Evolutionary conservation across 1,140 invertebrate genomes (phyloP).

Genomic region (Heterodera carotae): DNA sequence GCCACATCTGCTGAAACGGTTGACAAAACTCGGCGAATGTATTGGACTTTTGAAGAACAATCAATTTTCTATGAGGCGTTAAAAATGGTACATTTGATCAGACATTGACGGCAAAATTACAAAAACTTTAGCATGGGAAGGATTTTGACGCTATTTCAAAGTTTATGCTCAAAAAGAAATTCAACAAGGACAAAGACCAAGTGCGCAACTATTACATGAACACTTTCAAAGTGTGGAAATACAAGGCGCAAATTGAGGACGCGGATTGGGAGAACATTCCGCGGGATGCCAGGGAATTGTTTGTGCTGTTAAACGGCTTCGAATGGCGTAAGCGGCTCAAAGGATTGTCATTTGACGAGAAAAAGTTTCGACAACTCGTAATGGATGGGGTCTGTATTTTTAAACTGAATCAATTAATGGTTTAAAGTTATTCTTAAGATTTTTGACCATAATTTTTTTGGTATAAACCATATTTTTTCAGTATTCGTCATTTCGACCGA

Average conservation of each 20-base stretch:
- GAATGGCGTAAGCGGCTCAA: slow-evolving; percentile 51
- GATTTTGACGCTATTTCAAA: slow-evolving; percentile 54
- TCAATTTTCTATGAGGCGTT: slow-evolving; percentile 40
- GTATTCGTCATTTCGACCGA: slow-evolving; percentile 28
- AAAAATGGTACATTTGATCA: slow-evolving; percentile 12
- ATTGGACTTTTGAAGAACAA: slow-evolving; percentile 20
- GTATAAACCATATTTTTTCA: slow-evolving; percentile 1
- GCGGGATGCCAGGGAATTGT: slow-evolving; percentile 55
- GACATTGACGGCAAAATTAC: not conserved
- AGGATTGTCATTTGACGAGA: slow-evolving; percentile 32
- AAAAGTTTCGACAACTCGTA: slow-evolving; percentile 41
- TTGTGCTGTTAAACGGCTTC: slow-evolving; percentile 55
- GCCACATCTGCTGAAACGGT: not conserved
- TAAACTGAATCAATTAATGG: no score
- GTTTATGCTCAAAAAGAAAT: slow-evolving; percentile 53
- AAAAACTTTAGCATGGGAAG: slow-evolving; percentile 53
- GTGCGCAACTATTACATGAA: slow-evolving; percentile 57
- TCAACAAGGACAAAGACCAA: slow-evolving; percentile 53
- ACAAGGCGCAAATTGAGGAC: slow-evolving; percentile 40
- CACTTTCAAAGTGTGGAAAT: slow-evolving; percentile 46
- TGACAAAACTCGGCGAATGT: slow-evolving; percentile 1
- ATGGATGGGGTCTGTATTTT: slow-evolving; percentile 33
- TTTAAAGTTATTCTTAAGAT: no score
- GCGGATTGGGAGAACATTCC: slow-evolving; percentile 44
- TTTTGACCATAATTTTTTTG: no score